Evolutionary conservation across 2,888 invertebrate genomes (phyloP).

Genomic region (Globia sparganii): DNA sequence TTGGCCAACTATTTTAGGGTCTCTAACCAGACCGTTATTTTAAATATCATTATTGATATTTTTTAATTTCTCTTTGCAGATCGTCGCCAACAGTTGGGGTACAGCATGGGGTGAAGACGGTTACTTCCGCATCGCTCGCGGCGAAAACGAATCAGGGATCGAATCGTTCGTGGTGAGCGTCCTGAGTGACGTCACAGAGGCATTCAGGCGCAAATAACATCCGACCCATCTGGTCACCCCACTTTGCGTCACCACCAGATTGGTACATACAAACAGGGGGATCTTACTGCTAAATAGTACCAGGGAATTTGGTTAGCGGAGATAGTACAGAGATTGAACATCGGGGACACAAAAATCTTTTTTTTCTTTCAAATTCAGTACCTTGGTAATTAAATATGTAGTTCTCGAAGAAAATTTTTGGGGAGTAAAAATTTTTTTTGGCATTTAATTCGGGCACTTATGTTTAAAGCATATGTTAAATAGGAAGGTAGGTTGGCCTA

Average conservation of each 20-base stretch:
- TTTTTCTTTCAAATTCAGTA: background rate
- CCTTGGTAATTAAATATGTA: background rate
- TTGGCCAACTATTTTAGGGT: background rate
- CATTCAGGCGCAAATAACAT: conserved; percentile 83
- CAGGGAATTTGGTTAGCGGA: conserved; percentile 76
- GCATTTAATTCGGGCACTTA: background rate
- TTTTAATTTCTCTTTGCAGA: conserved; percentile 88
- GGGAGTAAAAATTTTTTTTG: background rate
- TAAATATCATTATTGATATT: background rate
- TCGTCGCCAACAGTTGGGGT: conserved; percentile 99
- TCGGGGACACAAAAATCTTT: background rate
- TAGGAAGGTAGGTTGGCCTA: background rate
- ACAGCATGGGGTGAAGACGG: conserved; percentile 97
- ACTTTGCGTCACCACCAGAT: conserved; percentile 77
- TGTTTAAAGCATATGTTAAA: background rate
- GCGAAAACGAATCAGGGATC: conserved; percentile 96
- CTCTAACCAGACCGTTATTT: background rate
- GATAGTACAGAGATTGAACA: conserved; percentile 13
- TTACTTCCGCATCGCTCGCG: conserved; percentile 96
- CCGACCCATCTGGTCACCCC: conserved; percentile 78
- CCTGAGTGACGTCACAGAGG: conserved; percentile 91
- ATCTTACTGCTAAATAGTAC: conserved; percentile 79
- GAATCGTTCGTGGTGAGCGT: conserved; percentile 96
- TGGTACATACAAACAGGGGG: conserved; percentile 77
- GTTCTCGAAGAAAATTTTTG: background rate